A percentile compares a stretch with the other conserved stretches of the same genome.
Evolutionary conservation across 1,140 invertebrate species (phyloP).

Genomic region (Eupristina koningsbergeri): DNA sequence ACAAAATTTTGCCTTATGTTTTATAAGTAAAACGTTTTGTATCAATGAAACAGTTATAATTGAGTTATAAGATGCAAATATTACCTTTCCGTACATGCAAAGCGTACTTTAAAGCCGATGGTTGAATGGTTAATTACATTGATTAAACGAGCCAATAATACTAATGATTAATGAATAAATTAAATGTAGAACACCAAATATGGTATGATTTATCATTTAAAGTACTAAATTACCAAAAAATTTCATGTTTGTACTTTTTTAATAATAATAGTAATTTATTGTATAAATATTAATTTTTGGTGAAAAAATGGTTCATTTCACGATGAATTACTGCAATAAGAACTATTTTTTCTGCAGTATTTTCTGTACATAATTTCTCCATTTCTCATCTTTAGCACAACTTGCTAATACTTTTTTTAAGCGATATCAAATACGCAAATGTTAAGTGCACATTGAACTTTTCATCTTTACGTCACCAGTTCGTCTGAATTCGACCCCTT

Average conservation of each 20-base stretch:
- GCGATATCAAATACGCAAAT: background rate
- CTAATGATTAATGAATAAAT: too few species aligned
- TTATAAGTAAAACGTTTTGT: background rate
- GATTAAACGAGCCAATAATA: background rate
- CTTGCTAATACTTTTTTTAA: background rate
- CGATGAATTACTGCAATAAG: too few species aligned
- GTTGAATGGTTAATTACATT: background rate
- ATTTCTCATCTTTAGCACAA: background rate
- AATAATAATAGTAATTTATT: too few species aligned
- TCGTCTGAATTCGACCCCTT: background rate
- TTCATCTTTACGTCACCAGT: background rate
- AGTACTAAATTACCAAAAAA: too few species aligned
- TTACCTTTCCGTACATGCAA: background rate
- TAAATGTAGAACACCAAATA: too few species aligned
- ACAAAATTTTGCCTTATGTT: background rate
- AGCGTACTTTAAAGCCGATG: background rate
- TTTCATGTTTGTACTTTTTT: too few species aligned
- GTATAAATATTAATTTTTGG: too few species aligned
- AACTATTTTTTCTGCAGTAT: too few species aligned
- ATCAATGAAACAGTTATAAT: background rate
- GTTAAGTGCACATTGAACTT: background rate
- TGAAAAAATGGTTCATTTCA: too few species aligned
- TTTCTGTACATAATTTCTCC: too few species aligned
- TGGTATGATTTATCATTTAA: too few species aligned
- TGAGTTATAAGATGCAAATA: background rate